A percentile compares a stretch with the other conserved stretches of the same genome.
These are phyloP conservation scores for Dipus sagitta DNA, from an alignment of 2,797 vertebrate species.

Conservation along the genomic window DNA sequence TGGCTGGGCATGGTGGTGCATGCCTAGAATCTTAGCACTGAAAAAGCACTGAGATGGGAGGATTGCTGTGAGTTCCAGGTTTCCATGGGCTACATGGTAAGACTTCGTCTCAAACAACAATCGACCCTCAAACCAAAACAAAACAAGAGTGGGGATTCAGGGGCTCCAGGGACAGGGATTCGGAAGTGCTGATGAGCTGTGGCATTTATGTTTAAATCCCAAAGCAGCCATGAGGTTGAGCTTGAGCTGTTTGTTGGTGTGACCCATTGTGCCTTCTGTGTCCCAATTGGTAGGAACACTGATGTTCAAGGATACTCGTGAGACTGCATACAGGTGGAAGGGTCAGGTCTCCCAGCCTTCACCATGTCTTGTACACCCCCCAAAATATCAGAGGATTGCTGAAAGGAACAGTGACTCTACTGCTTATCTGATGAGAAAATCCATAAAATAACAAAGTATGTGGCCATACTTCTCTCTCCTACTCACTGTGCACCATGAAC, in stretches of 20 bases:
- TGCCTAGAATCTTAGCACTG: neutral
- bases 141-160: neutral
- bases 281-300: neutral
- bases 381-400: neutral
- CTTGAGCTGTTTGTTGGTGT: no score
- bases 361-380: no score
- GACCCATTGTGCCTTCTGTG: neutral
- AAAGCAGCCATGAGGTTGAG: neutral
- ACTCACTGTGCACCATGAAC: neutral
- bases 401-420: slow-evolving; percentile 11
- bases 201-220: neutral
- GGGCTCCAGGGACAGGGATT: neutral
- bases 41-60: neutral
- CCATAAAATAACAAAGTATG: slow-evolving; percentile 29
- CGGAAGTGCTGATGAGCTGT: neutral
- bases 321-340: neutral
- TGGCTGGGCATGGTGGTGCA: no score
- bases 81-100: neutral
- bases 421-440: slow-evolving; percentile 67
- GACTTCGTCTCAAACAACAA: no score
- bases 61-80: neutral
- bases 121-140: neutral
- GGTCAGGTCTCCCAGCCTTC: neutral
- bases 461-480: slow-evolving; percentile 53
- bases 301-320: neutral